A percentile compares a stretch with the other conserved stretches of the same genome.
These are phyloP conservation scores for Acrocephalus arundinaceus DNA, from an alignment of 2,113 vertebrate species.

Conservation along the genomic window DNA sequence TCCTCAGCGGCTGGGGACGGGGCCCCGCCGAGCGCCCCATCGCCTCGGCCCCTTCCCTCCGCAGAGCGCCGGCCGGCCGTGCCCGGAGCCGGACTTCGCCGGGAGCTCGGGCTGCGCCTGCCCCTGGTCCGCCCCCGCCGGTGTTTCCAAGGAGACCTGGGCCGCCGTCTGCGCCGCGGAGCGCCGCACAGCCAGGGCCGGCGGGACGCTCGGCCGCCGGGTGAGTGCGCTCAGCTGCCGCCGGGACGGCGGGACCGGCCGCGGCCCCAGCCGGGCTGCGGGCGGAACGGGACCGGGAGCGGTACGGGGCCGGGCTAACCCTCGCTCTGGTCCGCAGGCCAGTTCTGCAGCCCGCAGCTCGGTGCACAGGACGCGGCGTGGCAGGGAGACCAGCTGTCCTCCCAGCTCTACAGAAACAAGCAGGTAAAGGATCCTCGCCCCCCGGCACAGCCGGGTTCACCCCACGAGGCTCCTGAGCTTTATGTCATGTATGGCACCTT, in stretches of 20 bases:
- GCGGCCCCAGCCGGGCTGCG: background rate
- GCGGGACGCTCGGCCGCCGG: constrained; percentile 64
- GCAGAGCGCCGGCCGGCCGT: constrained; percentile 79
- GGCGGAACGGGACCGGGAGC: background rate
- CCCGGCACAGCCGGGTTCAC: fast-evolving
- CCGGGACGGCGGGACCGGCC: background rate
- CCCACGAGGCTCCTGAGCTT: background rate
- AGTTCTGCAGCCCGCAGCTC: background rate
- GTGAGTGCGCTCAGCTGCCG: constrained; percentile 49
- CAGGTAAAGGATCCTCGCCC: constrained; percentile 75
- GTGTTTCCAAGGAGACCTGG: constrained; percentile 89
- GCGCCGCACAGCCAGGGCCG: constrained; percentile 70
- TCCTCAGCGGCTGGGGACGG: too few relatives aligned
- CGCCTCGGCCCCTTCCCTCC: background rate
- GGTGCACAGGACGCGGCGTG: constrained; percentile 63
- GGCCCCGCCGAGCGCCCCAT: background rate
- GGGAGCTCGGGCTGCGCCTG: constrained; percentile 74
- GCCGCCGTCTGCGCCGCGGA: constrained; percentile 80
- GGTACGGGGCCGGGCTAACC: background rate
- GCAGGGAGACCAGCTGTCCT: constrained; percentile 79
- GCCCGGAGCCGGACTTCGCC: constrained; percentile 79
- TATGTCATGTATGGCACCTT: background rate
- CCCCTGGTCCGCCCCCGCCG: constrained; percentile 78
- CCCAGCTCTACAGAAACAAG: constrained; percentile 89
- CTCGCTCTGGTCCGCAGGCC: constrained; percentile 40